A percentile compares a stretch with the other conserved stretches of the same genome.
Evolutionary conservation across 1,140 invertebrate genomes (phyloP).

Genomic region (Antheraea pernyi): DNA sequence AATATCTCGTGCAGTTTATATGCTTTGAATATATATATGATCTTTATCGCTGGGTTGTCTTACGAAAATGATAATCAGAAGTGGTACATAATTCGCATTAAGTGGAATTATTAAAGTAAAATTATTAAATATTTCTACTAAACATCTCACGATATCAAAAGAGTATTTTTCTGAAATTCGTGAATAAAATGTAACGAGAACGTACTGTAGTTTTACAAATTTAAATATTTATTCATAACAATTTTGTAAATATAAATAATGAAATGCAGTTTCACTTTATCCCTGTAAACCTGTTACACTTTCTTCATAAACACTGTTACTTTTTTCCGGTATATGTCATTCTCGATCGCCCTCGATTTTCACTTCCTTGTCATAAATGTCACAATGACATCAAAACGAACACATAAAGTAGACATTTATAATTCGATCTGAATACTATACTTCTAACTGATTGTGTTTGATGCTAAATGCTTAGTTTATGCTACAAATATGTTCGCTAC

Average conservation of each 20-base stretch:
- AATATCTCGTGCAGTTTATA: no score
- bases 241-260: neutral
- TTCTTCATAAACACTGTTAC: neutral
- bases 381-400: neutral
- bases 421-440: neutral
- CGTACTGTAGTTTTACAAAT: no score
- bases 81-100: no score
- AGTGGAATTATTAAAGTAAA: no score
- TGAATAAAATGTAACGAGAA: no score
- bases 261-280: neutral
- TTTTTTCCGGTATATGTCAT: neutral
- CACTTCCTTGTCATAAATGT: neutral
- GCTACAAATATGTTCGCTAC: conserved; percentile 13
- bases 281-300: neutral
- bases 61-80: no score
- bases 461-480: neutral
- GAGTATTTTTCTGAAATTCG: no score
- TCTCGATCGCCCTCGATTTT: neutral
- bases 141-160: no score
- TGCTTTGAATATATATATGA: no score
- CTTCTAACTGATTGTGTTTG: no score
- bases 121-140: no score
- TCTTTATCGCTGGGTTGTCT: no score
- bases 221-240: neutral
- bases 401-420: neutral